Percentiles rank a stretch among this genome's conserved stretches.
phyloP scores from a whole-genome alignment of 2,113 vertebrate species.

The Elachura formosa region DNA sequence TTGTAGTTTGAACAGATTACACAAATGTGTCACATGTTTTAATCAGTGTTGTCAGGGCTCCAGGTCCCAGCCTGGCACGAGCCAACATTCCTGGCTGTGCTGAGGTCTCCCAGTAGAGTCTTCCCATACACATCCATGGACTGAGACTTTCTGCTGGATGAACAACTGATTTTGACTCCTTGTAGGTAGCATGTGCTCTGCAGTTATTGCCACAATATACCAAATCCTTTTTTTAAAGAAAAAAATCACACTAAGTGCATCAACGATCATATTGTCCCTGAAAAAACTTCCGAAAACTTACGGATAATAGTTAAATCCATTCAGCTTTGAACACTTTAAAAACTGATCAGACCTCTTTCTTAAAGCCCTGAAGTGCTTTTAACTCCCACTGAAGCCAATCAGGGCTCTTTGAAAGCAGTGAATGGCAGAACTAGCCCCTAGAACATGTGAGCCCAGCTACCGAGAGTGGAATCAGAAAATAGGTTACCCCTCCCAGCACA shows the following conservation, averaged over 20 bases:
- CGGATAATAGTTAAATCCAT: slow-evolving; percentile 46
- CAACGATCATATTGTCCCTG: not conserved
- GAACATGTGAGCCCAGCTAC: slow-evolving; percentile 22
- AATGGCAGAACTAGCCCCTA: slow-evolving; percentile 62
- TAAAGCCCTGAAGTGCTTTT: slow-evolving; percentile 64
- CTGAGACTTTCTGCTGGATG: slow-evolving; percentile 21
- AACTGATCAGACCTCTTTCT: slow-evolving; percentile 61
- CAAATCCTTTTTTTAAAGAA: not conserved
- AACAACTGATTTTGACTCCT: slow-evolving; percentile 15
- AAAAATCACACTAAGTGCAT: slow-evolving; percentile 30
- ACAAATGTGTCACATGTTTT: not conserved
- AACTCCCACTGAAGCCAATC: slow-evolving; percentile 62
- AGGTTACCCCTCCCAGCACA: slow-evolving; percentile 59
- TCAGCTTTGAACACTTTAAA: slow-evolving; percentile 56
- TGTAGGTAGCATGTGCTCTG: not conserved
- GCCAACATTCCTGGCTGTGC: not conserved
- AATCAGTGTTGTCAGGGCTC: not conserved
- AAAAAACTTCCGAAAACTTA: slow-evolving; percentile 37
- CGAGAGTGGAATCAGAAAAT: slow-evolving; percentile 36
- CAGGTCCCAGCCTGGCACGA: not conserved
- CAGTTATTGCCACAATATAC: slow-evolving; percentile 46
- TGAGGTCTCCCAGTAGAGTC: not conserved
- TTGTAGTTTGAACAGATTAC: not conserved
- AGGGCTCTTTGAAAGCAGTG: slow-evolving; percentile 53
- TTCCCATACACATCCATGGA: not conserved